Evolutionary conservation across 1,140 invertebrate species (phyloP), one percentile per base, ranked within the genome.

Genomic region (Caenorhabditis briggsae): DNA sequence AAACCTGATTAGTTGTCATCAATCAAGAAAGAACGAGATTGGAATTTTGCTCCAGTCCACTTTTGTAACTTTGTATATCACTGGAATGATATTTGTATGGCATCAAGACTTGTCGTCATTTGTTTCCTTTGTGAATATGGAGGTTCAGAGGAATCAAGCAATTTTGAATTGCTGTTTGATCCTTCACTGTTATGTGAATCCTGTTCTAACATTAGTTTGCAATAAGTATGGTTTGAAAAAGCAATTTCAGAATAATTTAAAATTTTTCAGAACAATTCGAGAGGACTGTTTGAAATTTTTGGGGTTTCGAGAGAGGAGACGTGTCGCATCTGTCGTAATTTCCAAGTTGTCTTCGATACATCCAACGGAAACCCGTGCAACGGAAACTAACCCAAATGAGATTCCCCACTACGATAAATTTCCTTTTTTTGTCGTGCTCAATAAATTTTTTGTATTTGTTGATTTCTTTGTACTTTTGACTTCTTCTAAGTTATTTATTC

Each of bases 61-160:
- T 43, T 70, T 70, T 70, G 64, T 70, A 70, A 70, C 64, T 18
- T 16, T n/a, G 12, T 70, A 70, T 46, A 70, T 70, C 5, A 70
- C 64, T 70, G 14, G 5, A 46, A 70, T 70, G 64, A 70, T 70
- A 43, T 46, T 70, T 46, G 14, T 70, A n/a, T 70, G 64, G 64
- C 64, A 70, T n/a, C 64, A 70, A 23, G 11, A 33, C 5, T 70
- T 70, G 18, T 70, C 46, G 14, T 70, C 64, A 46, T 43, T 16
- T 14, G 41, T 70, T n/a, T 70, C 64, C 7, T 43, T 70, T 18
- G 43, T 70, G 2, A 41, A 70, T 70, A 70, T 70, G 64, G 64
- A 70, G 14, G 46, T n/a, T n/a, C 33, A 70, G 18, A 70, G 33
- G 23, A 70, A 70, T 70, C 64, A 70, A 23, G 64, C 64, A 1